Evolutionary conservation across 2,888 invertebrate genomes (phyloP), one percentile per base, ranked within the genome.

Genomic region (Idaea biselata): DNA sequence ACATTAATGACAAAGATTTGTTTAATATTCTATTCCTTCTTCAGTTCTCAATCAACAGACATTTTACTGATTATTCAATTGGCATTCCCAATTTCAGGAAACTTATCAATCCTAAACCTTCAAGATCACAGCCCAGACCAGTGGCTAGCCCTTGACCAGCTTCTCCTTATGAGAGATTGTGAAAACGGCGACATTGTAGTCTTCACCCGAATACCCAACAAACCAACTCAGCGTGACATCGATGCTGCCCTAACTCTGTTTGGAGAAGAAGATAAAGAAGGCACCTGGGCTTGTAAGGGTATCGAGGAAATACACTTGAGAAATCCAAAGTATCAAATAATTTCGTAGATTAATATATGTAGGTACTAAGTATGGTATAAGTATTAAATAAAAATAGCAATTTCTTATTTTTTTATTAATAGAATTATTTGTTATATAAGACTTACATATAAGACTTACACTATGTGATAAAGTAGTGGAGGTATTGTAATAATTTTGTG

Each of bases 141-240:
- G 62, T 86, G 85, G 86, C 16, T 77, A 63, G 76, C 82, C 7
- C 18, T 74, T 6, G 69, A 75, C 0, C 71, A 81, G 59, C 68
- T 86, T 0, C 71, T 86, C 1, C 66, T 86, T 14, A 80, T 85
- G 81, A 74, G 83, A n/a, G 85, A 84, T 63, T 86, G 86, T 33
- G 67, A 73, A 1, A 73, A 68, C 11, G 81, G 81, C 0, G 75
- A 78, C 16, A 58, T 81, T 1, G 73, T 80, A 0, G 73, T 82
- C 4, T 85, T 84, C 72, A 33, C 74, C 11, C 74, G 74, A 44
- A 68, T 75, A 0, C 76, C 78, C 0, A 18, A 64, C 0, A 59
- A 63, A 11, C 76, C 77, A 0, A 55, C 58, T 0, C 32, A 32
- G 1, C 53, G 18, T 0, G 76, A 79, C 0, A 60, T 84, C 2